phyloP scores from a whole-genome alignment of 2,797 vertebrate species.

The Myotis pilosus region DNA sequence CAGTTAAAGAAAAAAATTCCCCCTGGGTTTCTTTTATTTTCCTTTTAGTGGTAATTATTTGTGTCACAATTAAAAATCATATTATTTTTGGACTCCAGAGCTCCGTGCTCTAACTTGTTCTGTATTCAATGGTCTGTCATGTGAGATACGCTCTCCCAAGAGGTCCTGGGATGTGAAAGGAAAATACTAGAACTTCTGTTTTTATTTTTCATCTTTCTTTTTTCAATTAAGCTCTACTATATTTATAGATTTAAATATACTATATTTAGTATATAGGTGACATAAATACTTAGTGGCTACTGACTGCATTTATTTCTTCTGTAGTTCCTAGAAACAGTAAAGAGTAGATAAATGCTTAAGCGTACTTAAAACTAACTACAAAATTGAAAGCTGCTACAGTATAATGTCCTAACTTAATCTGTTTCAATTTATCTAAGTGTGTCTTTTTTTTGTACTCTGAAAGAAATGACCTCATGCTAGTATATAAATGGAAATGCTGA shows the following conservation, averaged over 20 bases:
- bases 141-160: neutral
- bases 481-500: neutral
- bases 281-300: neutral
- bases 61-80: neutral
- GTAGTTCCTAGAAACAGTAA: slow-evolving; percentile 9
- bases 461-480: neutral
- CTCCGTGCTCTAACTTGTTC: neutral
- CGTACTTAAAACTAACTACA: neutral
- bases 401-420: neutral
- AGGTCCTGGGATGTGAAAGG: neutral
- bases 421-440: neutral
- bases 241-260: neutral
- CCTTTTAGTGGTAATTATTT: neutral
- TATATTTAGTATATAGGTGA: neutral
- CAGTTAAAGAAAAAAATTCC: neutral
- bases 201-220: neutral
- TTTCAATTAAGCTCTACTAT: neutral
- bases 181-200: neutral
- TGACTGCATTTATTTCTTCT: neutral
- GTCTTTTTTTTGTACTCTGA: neutral
- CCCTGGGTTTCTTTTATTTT: neutral
- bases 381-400: neutral
- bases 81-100: neutral
- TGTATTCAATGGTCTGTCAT: neutral
- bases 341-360: neutral